Base-by-base conservation (phyloP, 2,797 vertebrate species). In the Hoplostethus mediterraneus region DNA sequence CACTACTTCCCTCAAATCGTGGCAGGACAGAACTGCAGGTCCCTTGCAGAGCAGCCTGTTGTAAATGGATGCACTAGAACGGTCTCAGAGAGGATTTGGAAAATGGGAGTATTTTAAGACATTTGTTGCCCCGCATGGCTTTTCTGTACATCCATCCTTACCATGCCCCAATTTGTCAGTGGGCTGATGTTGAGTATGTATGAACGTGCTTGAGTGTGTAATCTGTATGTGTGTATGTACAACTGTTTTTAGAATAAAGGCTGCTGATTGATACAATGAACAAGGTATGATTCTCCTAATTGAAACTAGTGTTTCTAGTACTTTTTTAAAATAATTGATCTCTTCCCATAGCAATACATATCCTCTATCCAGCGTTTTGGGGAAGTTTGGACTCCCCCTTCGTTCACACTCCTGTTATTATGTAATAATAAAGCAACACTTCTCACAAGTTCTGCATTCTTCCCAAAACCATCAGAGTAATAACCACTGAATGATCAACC, bases 261-360 rank as follows among this genome's bases (percentile, higher is more conserved):
- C 87, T 91, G 88, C 85, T 91, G 85, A 87, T 88, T 83, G 87
- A 87, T 86, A 56, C 53, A 72, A 42, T 86, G 83, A 86, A 82
- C 70, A 86, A 75, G 61, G 65, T 81, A 73, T 83, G 71, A 84
- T 88, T 83, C 63, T 82, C 47, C 42, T 33, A 55, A 55, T 65
- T 64, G 36, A 70, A 85, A 66, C 17, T 70, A 73, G 38, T 82
- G 52, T 88, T 87, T 89, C 59, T 81, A 56, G 68, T 28, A 16
- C 49, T 84, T 87, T 83, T 75, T 61, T 52, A 13, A 40, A 54
- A 71, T 25, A 45, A 75, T 53, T 11, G 25, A 48, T 75, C 60
- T 61, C 59, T 70, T 82, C 70, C 52, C 67, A 86, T 71, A 88
- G 90, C 90, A 92, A 92, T 93, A 92, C 72, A 74, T 59, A 80